Base-by-base conservation (phyloP, 1,140 invertebrate species). In the Manduca sexta region DNA sequence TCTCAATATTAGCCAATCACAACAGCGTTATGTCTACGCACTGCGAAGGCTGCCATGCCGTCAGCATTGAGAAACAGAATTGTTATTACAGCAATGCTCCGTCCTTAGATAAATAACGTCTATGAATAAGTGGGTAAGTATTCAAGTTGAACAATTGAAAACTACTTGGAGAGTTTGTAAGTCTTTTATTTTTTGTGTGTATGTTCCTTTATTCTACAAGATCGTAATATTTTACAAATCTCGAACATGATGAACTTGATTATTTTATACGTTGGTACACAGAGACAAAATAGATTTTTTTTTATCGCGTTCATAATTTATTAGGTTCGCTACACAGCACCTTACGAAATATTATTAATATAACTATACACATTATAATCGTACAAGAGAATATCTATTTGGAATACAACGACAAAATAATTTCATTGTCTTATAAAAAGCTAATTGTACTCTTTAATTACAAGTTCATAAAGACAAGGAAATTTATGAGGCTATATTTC, bases 381-480 rank as follows among this genome's bases (percentile, higher is more conserved):
- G 30, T n/a, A 35, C 34, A 26, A 5, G 21, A 26, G 21, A 26
- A 35, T 13, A 35, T 13, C 34, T 35, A 35, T 4, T 14, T 6
- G 26, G 40, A 35, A 51, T 62, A 56, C 43, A 50, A 48, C 44
- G 45, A 52, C 55, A 54, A 60, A 66, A 65, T 60, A 62, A 61
- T 60, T 56, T 45, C 49, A 56, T 51, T 52, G 52, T 56, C 56
- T 62, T 63, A 69, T 52, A 59, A 62, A 64, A 39, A 66, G 50
- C 61, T 74, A 69, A 57, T 75, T 78, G 74, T 78, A 78, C 70
- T 78, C 64, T 66, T 65, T 60, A 60, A 68, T 71, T 65, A 65
- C 49, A 63, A 47, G 43, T 56, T 26, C 14, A 47, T 33, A 38
- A 26, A 46, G 45, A 35, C 5, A 35, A 13, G 34, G 14, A 35